Evolutionary conservation across 2,797 vertebrate species (phyloP), one percentile per base, ranked within the genome.

Genomic region (Xyrichtys novacula): DNA sequence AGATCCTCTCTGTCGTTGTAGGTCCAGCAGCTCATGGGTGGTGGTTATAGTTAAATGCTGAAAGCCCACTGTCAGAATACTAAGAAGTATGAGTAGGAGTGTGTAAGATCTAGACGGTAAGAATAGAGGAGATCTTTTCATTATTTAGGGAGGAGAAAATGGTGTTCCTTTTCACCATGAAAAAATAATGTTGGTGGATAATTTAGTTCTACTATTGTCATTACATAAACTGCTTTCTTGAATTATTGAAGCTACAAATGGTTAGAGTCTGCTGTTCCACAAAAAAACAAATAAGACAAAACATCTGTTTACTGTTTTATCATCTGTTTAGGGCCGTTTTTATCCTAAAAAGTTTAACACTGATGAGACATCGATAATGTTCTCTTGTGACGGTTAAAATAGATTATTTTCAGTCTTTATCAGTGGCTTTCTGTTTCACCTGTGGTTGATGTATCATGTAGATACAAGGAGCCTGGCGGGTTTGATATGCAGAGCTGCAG

Each of bases 401-500:
- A 48, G 26, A 55, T 4, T 4, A 17, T 63, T 65, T 50, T 39
- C 0, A 6, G 29, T 58, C 23, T 29, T 3, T 31, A 32, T 1
- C 3, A 22, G 34, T 44, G 17, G 1, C 6, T 44, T 23, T 63
- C 48, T 20, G 48, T 7, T 46, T 46, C 11, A 58, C 20, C 14
- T 38, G 7, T 50, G 6, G 11, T 48, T 76, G 10, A 25, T 54
- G 14, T 6, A 66, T 29, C 16, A 52, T 68, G 47, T 15, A 26
- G 14, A 29, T 39, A 25, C 40, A 66, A 59, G 48, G 43, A 42
- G 53, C 59, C 44, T 7, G 1, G 29, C 65, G 22, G 56, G 53
- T 81, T 85, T 82, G 59, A 89, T 67, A 54, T 74, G 66, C 70
- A 78, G 49, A 72, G 53, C 66, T 57, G 65, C 65, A 79, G 61